Evolutionary conservation across 2,888 invertebrate genomes (phyloP), one percentile per base, ranked within the genome.

Genomic region (Idaea aversata): DNA sequence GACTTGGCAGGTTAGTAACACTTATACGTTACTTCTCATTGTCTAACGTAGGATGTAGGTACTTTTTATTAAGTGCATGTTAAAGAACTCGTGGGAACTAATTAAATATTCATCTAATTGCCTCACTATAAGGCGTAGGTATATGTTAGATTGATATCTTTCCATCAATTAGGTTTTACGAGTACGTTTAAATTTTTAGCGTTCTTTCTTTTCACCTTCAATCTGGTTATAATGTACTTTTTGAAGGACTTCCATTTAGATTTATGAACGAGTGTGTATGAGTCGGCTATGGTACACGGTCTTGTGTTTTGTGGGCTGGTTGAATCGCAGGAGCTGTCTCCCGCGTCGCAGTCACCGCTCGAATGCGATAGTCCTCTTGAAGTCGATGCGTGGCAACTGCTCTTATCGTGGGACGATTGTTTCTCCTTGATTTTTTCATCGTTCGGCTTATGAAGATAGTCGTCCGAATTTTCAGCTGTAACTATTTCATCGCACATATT

Each of bases 1-100:
- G 66, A 97, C 97, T 66, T 97, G 97, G 97, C 95, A 96, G 93
- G 97, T 96, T 88, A 91, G 91, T 90, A 61, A 13, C 47, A 13
- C 7, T 47, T 47, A 47, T 47, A 25, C 25, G 25, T 1, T 25
- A 47, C 7, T 47, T 47, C 36, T 36, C 36, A 47, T 47, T 47
- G 47, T 7, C 13, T 47, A 13, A 47, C 47, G 47, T 47, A 10
- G 13, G 7, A 13, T 47, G 5, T 47, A 6, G 6, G 2, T 6
- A 4, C 4, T 47, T 47, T 47, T 47, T 13, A 13, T 6, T 47
- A 4, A 63, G 61, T 61, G 3, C 15, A 63, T 62, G 65, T 67
- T 38, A 71, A 65, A 59, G 63, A 64, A 70, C 68, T 69, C 70
- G 69, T 73, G 71, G 67, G 74, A 73, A 58, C 10, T 47, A 47